Evolutionary conservation across 2,888 invertebrate species (phyloP).

Genomic region (Rhopalosiphum nymphaeae): DNA sequence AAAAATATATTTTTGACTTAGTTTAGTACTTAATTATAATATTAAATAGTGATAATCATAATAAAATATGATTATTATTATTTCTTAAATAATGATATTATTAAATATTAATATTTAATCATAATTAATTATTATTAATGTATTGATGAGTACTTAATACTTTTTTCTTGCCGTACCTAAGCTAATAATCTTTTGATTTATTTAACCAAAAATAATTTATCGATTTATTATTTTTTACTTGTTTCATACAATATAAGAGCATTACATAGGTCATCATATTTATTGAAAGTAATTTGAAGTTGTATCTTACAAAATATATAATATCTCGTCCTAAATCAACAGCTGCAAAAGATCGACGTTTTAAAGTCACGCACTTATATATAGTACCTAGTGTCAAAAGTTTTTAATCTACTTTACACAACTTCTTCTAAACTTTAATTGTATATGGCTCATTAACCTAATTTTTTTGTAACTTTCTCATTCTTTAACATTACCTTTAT

Average conservation of each 20-base stretch:
- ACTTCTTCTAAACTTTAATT: slow-evolving; percentile 62
- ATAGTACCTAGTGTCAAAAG: slow-evolving; percentile 29
- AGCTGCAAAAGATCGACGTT: slow-evolving; percentile 49
- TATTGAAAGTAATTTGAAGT: background rate
- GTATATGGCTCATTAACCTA: slow-evolving; percentile 64
- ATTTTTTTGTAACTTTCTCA: slow-evolving; percentile 55
- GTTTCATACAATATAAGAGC: background rate
- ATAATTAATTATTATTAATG: background rate
- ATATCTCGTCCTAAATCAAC: slow-evolving; percentile 42
- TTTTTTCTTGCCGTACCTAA: background rate
- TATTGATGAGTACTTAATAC: background rate
- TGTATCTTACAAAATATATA: slow-evolving; percentile 22
- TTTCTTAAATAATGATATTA: background rate
- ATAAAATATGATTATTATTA: background rate
- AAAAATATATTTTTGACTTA: background rate
- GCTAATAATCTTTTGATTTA: background rate
- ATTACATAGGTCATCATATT: background rate
- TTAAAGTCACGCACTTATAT: slow-evolving; percentile 54
- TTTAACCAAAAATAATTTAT: background rate
- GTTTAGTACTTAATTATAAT: background rate
- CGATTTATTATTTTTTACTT: background rate
- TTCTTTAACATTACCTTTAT: slow-evolving; percentile 48
- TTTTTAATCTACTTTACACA: slow-evolving; percentile 59
- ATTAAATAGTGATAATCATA: background rate
- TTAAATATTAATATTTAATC: too few species aligned